These are phyloP conservation scores for Cyclophora albipunctata DNA, from an alignment of 2,888 invertebrate genomes.

Conservation along the genomic window DNA sequence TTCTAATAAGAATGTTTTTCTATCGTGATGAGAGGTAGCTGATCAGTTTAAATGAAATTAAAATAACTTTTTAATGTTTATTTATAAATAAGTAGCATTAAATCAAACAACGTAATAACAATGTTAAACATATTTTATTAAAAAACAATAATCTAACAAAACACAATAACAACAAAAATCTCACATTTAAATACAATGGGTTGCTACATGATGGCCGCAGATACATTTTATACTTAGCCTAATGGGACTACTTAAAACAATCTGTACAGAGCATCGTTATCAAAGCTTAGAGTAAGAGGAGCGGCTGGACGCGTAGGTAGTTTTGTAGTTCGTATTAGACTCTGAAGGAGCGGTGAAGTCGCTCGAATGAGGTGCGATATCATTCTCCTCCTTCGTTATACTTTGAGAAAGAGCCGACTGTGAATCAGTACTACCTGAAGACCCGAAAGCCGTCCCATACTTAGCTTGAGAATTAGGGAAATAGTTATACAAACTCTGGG, in stretches of 20 bases:
- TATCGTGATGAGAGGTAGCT: not conserved
- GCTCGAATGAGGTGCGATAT: conserved; percentile 37
- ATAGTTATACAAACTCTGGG: conserved; percentile 56
- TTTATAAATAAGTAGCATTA: no score
- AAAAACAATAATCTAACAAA: conserved; percentile 10
- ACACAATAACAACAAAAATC: conserved; percentile 10
- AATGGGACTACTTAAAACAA: conserved; percentile 9
- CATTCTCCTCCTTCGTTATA: conserved; percentile 55
- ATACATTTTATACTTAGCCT: conserved; percentile 12
- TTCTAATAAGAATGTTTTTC: not conserved
- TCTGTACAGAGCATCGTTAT: conserved; percentile 1
- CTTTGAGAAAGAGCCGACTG: conserved; percentile 39
- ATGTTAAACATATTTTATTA: conserved; percentile 10
- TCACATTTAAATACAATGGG: conserved; percentile 36
- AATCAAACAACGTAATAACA: not conserved
- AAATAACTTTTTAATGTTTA: no score
- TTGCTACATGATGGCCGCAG: conserved; percentile 31
- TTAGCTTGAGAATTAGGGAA: conserved; percentile 55
- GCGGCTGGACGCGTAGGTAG: conserved; percentile 40
- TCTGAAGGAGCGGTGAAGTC: conserved; percentile 52
- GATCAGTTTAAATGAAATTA: not conserved
- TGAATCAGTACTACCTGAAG: conserved; percentile 37
- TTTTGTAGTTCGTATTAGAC: conserved; percentile 47
- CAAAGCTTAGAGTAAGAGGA: conserved; percentile 40
- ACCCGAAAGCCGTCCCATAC: conserved; percentile 41